Conservation (phyloP, 2,797 vertebrate genomes). For the Triplophysa yarkandensis region DNA sequence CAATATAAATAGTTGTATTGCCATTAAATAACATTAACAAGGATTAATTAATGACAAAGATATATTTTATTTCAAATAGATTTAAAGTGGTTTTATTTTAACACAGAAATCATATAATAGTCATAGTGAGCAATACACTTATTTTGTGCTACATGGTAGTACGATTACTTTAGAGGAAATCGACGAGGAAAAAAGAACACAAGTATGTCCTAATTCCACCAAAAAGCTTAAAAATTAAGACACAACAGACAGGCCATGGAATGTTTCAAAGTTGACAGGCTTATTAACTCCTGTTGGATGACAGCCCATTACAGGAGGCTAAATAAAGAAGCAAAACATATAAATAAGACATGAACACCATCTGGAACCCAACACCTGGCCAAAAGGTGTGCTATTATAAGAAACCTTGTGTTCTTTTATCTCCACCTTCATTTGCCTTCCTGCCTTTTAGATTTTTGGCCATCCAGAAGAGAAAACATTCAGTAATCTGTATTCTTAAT, state of each 20-base stretch:
- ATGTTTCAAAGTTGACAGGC: not conserved
- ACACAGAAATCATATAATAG: no score
- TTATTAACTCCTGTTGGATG: constrained; percentile 28
- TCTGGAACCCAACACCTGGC: constrained; percentile 45
- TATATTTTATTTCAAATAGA: not conserved
- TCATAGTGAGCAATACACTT: not conserved
- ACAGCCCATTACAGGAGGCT: constrained; percentile 29
- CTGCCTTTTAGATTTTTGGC: not conserved
- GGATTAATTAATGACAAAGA: no score
- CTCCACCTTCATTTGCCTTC: not conserved
- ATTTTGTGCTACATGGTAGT: no score
- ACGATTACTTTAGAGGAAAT: not conserved
- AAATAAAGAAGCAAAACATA: constrained; percentile 41
- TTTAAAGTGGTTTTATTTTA: no score
- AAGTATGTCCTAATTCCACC: not conserved
- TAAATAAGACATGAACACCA: constrained; percentile 47
- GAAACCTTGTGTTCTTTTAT: constrained; percentile 39
- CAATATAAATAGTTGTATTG: no score
- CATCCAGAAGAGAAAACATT: constrained; percentile 26
- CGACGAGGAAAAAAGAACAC: not conserved
- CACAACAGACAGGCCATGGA: not conserved
- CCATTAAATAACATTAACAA: no score
- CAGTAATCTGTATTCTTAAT: constrained; percentile 27
- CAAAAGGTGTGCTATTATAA: constrained; percentile 39
- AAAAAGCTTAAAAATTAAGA: constrained; percentile 5